Conservation (phyloP, 1,140 invertebrate species). For the Megalonaias nervosa region DNA sequence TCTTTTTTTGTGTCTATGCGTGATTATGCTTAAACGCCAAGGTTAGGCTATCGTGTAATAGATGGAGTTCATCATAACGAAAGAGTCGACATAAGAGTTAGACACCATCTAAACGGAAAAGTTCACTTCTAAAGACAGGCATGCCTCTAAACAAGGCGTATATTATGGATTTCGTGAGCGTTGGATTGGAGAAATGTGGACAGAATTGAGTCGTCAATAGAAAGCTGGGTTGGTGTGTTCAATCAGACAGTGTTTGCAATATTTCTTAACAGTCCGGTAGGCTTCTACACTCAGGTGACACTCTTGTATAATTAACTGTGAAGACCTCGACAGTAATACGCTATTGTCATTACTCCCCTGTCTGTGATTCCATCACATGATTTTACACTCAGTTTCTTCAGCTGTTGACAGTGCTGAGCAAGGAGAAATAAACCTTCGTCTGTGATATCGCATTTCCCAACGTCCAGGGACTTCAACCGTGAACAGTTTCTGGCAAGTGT, state of each 20-base stretch:
- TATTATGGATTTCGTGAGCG: too few relatives aligned
- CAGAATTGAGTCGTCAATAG: constrained; percentile 73
- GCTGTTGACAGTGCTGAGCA: constrained; percentile 89
- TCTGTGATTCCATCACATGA: constrained; percentile 92
- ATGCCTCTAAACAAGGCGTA: too few relatives aligned
- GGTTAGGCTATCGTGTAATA: too few relatives aligned
- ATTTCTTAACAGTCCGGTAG: constrained; percentile 91
- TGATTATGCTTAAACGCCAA: too few relatives aligned
- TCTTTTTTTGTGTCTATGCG: too few relatives aligned
- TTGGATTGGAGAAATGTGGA: too few relatives aligned
- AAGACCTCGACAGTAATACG: constrained; percentile 80
- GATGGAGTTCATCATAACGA: too few relatives aligned
- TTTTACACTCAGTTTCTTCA: constrained; percentile 90
- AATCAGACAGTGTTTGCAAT: constrained; percentile 91
- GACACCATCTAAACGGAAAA: too few relatives aligned
- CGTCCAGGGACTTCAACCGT: constrained; percentile 86
- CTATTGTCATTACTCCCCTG: constrained; percentile 86
- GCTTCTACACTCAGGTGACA: constrained; percentile 88
- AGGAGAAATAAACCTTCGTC: constrained; percentile 88
- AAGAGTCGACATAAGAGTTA: too few relatives aligned
- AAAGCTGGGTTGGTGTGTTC: constrained; percentile 96
- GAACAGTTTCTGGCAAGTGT: constrained; percentile 87
- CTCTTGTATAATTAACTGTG: constrained; percentile 85
- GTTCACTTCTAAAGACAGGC: too few relatives aligned
- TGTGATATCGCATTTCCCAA: constrained; percentile 94